A percentile compares a stretch with the other conserved stretches of the same genome.
These are phyloP conservation scores for Microplitis mediator DNA, from an alignment of 1,140 invertebrate species.

Conservation along the genomic window DNA sequence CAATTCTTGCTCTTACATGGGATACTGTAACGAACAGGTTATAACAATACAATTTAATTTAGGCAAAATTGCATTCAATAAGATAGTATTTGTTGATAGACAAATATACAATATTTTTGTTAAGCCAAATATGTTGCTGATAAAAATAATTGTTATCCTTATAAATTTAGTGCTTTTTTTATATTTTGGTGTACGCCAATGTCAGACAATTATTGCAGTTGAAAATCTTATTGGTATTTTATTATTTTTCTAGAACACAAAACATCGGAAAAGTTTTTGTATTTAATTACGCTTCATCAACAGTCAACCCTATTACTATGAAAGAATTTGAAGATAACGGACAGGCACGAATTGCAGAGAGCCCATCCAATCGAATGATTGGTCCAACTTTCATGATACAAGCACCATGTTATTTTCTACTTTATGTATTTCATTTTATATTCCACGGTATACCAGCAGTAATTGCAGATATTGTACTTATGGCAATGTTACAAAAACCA, in stretches of 20 bases:
- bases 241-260: constrained; percentile 28
- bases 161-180: no score
- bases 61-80: not conserved
- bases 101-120: no score
- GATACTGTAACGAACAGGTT: constrained; percentile 65
- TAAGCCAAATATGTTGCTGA: no score
- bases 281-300: constrained; percentile 74
- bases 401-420: constrained; percentile 39
- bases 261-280: constrained; percentile 50
- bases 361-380: constrained; percentile 4
- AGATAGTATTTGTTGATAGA: no score
- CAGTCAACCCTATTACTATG: constrained; percentile 70
- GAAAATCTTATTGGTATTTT: no score
- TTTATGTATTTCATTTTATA: constrained; percentile 47
- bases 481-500: constrained; percentile 66
- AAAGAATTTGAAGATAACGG: constrained; percentile 61
- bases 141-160: no score
- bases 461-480: constrained; percentile 62
- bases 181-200: no score
- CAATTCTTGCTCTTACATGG: constrained; percentile 75
- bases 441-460: constrained; percentile 69
- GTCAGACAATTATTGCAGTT: no score
- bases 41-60: constrained; percentile 3
- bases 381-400: constrained; percentile 36
- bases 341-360: constrained; percentile 58